phyloP scores from a whole-genome alignment of 2,113 vertebrate genomes.

The Chiloscyllium plagiosum region DNA sequence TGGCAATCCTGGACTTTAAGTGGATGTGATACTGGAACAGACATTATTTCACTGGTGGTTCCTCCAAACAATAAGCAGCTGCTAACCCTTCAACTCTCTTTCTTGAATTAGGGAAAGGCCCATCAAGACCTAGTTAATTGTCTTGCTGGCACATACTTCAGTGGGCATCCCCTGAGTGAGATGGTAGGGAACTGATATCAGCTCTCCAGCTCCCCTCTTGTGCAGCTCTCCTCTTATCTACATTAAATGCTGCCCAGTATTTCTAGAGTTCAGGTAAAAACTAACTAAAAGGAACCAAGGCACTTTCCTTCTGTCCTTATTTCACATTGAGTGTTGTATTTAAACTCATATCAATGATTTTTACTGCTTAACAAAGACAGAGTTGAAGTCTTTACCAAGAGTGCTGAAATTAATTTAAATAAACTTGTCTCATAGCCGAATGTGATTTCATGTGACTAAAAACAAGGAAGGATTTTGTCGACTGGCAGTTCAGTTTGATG shows the following conservation, averaged over 20 bases:
- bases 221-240: too few relatives aligned
- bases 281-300: constrained; percentile 38
- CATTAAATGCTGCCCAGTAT: constrained; percentile 47
- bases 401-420: not conserved
- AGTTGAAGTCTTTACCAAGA: not conserved
- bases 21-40: not conserved
- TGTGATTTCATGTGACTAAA: not conserved
- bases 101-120: not conserved
- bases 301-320: constrained; percentile 40
- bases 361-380: not conserved
- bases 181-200: too few relatives aligned
- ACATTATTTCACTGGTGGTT: not conserved
- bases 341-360: not conserved
- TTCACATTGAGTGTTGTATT: constrained; percentile 24
- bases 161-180: not conserved
- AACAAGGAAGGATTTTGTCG: not conserved
- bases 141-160: not conserved
- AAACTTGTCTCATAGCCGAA: not conserved
- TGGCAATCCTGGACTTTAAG: not conserved
- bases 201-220: too few relatives aligned
- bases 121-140: not conserved
- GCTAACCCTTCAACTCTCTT: not conserved
- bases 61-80: not conserved
- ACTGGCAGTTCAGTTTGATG: not conserved
- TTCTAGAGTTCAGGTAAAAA: constrained; percentile 39